Base-by-base conservation (phyloP, 2,113 vertebrate genomes). In the Alaudala cheleensis region DNA sequence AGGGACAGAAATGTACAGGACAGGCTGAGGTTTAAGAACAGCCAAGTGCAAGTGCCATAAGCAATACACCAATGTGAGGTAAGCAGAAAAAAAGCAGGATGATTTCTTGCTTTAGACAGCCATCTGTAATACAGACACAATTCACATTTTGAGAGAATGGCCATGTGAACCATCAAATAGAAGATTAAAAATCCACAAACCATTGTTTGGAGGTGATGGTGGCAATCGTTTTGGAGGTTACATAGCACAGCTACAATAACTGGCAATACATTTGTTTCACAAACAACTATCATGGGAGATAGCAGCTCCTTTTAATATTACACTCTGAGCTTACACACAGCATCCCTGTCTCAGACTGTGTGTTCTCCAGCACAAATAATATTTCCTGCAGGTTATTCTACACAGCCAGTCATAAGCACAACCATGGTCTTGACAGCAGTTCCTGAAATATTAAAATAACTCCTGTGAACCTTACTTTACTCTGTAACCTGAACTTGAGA, bases 101-200 rank as follows among this genome's bases (percentile, higher is more conserved):
- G 62, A 84, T 85, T 86, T 89, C 83, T 88, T 2, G 10, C 61
- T 95, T 64, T 40, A 79, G 61, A 57, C 21, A 64, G 65, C 31
- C 49, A 56, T 47, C 44, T 45, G 29, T 84, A 86, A 81, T 47
- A 34, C 51, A 81, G 51, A 71, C 47, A 78, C 33, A 86, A 72
- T 42, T 72, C 86, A 91, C 33, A 19, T 91, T 61, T 74, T 85
- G 78, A 77, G 58, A 70, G 23, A 84, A 89, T 11, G 54, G 50
- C 89, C 31, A 24, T 29, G 25, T 69, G 74, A 93, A 72, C 26
- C 50, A 80, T 86, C 88, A 77, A 94, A 80, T 0, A 65, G n/a
- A 85, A 86, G 84, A 89, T 81, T 76, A 85, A 95, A 95, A 92
- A 81, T 72, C 89, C 42, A 80, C 44, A 61, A 72, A 40, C 81